These are phyloP conservation scores for Eulemur coronatus DNA, from an alignment of 2,797 vertebrate genomes.

Conservation along the genomic window DNA sequence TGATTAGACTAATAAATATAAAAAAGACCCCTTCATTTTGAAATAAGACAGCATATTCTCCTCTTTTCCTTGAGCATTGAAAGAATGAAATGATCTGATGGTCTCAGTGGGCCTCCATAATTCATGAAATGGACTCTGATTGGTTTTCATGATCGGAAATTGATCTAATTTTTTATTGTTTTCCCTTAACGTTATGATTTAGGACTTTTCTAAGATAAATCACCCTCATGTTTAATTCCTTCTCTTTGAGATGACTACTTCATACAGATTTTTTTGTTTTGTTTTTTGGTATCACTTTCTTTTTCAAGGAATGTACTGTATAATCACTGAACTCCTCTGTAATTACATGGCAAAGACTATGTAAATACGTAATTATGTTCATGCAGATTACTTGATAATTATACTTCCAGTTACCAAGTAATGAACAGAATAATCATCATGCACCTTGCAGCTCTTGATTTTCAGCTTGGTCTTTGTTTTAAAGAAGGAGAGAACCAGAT, in stretches of 20 bases:
- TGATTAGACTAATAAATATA: slow-evolving; percentile 58
- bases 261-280: slow-evolving; percentile 50
- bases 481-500: slow-evolving; percentile 83
- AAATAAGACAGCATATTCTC: slow-evolving; percentile 66
- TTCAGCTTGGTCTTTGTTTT: slow-evolving; percentile 86
- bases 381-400: slow-evolving; percentile 91
- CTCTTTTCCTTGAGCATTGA: slow-evolving; percentile 46
- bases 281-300: slow-evolving; percentile 87
- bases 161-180: slow-evolving; percentile 56
- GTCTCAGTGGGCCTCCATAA: slow-evolving; percentile 33
- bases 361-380: slow-evolving; percentile 90
- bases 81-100: slow-evolving; percentile 29
- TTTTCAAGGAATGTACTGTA: slow-evolving; percentile 81
- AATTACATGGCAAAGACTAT: slow-evolving; percentile 88
- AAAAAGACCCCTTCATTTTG: not conserved
- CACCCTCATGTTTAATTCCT: slow-evolving; percentile 60
- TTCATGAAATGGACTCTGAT: slow-evolving; percentile 15
- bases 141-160: slow-evolving; percentile 39
- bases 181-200: slow-evolving; percentile 39
- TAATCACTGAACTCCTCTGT: slow-evolving; percentile 87
- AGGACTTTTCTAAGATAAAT: slow-evolving; percentile 52
- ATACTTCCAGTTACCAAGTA: slow-evolving; percentile 87
- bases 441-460: slow-evolving; percentile 85
- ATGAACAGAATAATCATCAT: slow-evolving; percentile 87
- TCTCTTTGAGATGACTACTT: slow-evolving; percentile 76